Evolutionary conservation across 2,797 vertebrate species (phyloP), one percentile per base, ranked within the genome.

Genomic region (Sebastes variabilis): DNA sequence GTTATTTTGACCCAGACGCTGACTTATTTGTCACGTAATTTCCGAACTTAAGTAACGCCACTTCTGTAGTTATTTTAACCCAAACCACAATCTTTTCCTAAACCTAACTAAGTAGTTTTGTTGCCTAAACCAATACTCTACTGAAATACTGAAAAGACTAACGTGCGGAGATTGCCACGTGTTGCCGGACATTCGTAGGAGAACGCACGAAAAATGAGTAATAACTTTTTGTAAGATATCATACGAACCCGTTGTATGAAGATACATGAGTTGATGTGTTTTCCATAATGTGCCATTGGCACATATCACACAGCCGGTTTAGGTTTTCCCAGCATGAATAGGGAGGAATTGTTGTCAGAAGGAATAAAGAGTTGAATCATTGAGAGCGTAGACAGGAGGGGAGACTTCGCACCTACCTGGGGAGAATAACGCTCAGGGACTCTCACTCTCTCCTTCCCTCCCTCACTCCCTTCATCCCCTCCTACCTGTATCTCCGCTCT

Each of bases 341-440:
- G 34, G 34, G 36, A 79, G 70, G 69, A 61, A 59, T 77, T 77
- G 52, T 82, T 89, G 85, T 89, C 84, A 78, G 64, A 73, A 82
- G 56, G 58, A 84, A 82, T 88, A 71, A 84, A 86, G 66, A 32
- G 14, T 75, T 83, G 66, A 84, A 65, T 82, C 60, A 67, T 3
- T 69, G 66, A 42, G 7, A 66, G 70, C 29, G 77, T 27, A 62
- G 85, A 88, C 65, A 84, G 73, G 52, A 77, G 78, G 71, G 38
- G 72, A 54, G 76, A 73, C 77, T 81, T 85, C 13, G 22, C 83
- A 90, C 83, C 82, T 85, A 90, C 83, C 82, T 85, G 66, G 56
- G 85, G 75, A 80, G 61, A 72, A 78, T 64, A 68, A 74, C 52
- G 72, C 56, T 81, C 22, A 56, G 72, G 72, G 78, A 83, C 75